These are phyloP conservation scores for Aegotheles bennettii DNA, from an alignment of 2,113 vertebrate species.

Conservation along the genomic window DNA sequence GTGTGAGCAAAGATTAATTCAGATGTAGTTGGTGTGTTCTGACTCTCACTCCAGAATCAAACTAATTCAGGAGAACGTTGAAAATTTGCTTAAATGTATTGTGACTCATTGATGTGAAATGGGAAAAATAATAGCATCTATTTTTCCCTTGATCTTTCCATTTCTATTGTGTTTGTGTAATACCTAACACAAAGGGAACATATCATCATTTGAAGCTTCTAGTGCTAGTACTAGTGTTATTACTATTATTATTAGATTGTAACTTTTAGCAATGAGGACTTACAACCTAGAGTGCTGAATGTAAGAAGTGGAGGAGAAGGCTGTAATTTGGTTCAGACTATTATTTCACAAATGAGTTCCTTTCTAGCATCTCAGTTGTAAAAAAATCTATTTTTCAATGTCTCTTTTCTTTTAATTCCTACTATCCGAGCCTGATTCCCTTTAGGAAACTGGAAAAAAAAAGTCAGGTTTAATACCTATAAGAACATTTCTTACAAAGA, in stretches of 20 bases:
- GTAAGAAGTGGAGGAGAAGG: neutral
- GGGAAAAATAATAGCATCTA: neutral
- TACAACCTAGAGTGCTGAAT: neutral
- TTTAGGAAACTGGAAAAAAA: neutral
- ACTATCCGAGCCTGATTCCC: neutral
- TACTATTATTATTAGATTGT: neutral
- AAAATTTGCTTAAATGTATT: neutral
- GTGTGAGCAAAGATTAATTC: neutral
- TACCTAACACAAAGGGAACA: neutral
- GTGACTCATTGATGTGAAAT: neutral
- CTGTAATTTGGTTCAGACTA: neutral
- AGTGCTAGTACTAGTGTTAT: neutral
- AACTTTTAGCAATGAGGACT: neutral
- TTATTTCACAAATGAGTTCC: neutral
- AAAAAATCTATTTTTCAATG: neutral
- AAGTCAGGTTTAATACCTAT: neutral
- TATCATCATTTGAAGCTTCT: neutral
- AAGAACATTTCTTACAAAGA: neutral
- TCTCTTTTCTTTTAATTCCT: neutral
- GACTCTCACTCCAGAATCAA: neutral
- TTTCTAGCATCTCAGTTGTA: neutral
- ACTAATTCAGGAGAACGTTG: neutral
- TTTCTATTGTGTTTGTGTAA: neutral
- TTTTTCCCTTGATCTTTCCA: neutral
- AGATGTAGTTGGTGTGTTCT: fast-evolving